Percentiles rank a stretch among this genome's conserved stretches.
Conservation (phyloP, 1,140 invertebrate species). For the Brachionus plicatilis region DNA sequence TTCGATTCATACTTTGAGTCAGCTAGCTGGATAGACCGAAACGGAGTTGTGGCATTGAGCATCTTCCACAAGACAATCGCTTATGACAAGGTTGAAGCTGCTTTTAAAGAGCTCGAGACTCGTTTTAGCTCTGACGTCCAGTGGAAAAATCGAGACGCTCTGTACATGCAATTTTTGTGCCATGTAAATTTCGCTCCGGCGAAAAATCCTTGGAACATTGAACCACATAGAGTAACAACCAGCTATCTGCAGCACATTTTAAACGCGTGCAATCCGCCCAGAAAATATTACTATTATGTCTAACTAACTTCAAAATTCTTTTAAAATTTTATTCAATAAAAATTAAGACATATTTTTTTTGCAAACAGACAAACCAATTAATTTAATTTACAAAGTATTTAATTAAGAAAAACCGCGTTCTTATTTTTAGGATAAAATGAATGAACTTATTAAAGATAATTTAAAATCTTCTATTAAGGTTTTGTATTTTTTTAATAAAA, state of each 20-base stretch:
- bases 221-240: conserved; percentile 8
- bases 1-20: conserved; percentile 6
- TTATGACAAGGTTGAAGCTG: neutral
- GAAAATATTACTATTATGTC: neutral
- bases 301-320: neutral
- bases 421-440: too few species aligned
- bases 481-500: too few species aligned
- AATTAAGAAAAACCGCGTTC: too few species aligned
- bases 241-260: conserved; percentile 15
- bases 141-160: neutral
- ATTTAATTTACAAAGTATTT: too few species aligned
- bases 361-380: too few species aligned
- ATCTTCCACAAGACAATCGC: neutral
- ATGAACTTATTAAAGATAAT: too few species aligned
- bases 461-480: too few species aligned
- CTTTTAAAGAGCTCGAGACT: neutral
- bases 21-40: neutral
- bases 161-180: conserved; percentile 26
- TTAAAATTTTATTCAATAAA: too few species aligned
- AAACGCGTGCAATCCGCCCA: neutral
- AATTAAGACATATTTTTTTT: too few species aligned
- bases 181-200: neutral
- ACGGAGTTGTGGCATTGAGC: neutral
- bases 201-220: conserved; percentile 30
- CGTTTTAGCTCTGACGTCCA: neutral